phyloP scores from a whole-genome alignment of 2,113 vertebrate genomes.

The Cyprinus carpio region DNA sequence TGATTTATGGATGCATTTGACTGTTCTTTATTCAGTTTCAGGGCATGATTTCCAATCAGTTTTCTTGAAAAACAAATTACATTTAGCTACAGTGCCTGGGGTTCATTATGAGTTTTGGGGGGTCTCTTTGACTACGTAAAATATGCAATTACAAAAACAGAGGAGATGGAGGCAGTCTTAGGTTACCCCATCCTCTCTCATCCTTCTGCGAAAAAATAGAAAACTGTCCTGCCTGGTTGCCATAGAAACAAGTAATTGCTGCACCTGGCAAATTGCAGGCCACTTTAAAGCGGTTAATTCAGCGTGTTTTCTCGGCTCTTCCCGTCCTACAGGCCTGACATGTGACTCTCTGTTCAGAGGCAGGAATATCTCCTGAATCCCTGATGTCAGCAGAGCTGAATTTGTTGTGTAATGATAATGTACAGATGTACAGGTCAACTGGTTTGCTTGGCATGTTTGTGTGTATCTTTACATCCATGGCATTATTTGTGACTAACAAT shows the following conservation, averaged over 20 bases:
- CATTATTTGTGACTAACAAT: not conserved
- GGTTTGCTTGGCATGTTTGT: not conserved
- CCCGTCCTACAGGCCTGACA: constrained; percentile 33
- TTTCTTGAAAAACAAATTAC: not conserved
- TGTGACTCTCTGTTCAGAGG: constrained; percentile 28
- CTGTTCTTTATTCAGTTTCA: not conserved
- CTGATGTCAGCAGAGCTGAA: constrained; percentile 27
- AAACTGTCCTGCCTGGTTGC: constrained; percentile 66
- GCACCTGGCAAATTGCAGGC: constrained; percentile 79
- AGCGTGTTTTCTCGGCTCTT: constrained; percentile 33
- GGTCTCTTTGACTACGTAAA: constrained; percentile 4
- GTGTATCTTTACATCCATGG: not conserved
- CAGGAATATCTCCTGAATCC: constrained; percentile 13
- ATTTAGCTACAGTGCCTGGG: not conserved
- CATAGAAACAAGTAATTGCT: constrained; percentile 80
- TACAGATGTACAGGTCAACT: not conserved
- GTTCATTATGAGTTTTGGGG: not conserved
- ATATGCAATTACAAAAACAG: not conserved
- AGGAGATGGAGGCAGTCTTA: not conserved
- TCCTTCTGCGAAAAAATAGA: constrained; percentile 42
- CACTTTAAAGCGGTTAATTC: constrained; percentile 62
- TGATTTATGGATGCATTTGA: constrained; percentile 7
- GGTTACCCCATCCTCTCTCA: constrained; percentile 22
- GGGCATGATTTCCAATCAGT: not conserved
- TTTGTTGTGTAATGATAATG: constrained; percentile 4